Conservation (phyloP, 2,797 vertebrate genomes). For the Darevskia nairensis region DNA sequence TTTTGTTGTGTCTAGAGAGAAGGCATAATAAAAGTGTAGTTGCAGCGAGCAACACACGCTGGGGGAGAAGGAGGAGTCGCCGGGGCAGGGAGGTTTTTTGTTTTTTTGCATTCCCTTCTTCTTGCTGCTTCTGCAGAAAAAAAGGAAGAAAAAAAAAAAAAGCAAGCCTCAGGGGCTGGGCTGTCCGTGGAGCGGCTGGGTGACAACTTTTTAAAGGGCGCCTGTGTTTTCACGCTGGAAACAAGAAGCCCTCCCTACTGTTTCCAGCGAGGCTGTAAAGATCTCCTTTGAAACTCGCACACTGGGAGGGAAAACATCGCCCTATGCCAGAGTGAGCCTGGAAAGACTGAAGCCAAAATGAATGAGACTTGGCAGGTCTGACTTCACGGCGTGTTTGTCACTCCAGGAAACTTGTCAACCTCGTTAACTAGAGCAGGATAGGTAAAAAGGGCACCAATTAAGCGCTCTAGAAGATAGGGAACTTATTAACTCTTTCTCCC, state of each 20-base stretch:
- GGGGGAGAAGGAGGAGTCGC: conserved; percentile 9
- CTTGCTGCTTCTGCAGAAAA: conserved; percentile 22
- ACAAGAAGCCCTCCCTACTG: background rate
- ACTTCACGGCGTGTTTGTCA: conserved; percentile 41
- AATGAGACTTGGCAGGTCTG: conserved; percentile 58
- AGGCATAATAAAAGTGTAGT: background rate
- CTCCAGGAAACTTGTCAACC: conserved; percentile 41
- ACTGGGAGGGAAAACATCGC: conserved; percentile 20
- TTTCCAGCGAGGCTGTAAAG: background rate
- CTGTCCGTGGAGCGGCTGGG: conserved; percentile 18
- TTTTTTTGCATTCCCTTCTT: background rate
- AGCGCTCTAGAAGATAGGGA: conserved; percentile 38
- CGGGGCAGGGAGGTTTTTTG: background rate
- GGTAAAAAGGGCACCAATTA: conserved; percentile 44
- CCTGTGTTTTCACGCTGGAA: background rate
- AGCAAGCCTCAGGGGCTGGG: conserved; percentile 29
- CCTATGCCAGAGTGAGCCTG: conserved; percentile 19
- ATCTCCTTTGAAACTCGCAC: background rate
- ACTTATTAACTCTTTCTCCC: conserved; percentile 24
- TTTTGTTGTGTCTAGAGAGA: conserved; percentile 15
- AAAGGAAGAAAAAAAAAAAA: no score
- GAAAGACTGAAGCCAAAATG: conserved; percentile 34
- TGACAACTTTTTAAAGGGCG: background rate
- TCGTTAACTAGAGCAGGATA: conserved; percentile 24
- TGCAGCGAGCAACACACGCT: background rate